phyloP scores from a whole-genome alignment of 2,797 vertebrate species.

The Hippoglossus hippoglossus region DNA sequence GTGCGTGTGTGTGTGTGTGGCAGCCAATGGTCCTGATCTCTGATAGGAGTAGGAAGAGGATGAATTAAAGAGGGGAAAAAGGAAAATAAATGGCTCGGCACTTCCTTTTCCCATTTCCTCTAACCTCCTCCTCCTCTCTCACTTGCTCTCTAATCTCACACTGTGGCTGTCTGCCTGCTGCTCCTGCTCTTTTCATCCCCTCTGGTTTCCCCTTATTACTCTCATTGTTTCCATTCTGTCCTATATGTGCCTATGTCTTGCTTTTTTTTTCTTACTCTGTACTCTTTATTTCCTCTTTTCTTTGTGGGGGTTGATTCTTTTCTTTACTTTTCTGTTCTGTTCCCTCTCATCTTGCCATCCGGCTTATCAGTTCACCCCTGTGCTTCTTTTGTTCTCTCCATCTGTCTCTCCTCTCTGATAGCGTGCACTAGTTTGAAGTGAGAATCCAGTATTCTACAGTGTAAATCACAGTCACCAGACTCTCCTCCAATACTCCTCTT shows the following conservation, averaged over 20 bases:
- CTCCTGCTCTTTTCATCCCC: conserved; percentile 53
- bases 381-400: conserved; percentile 10
- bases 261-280: background rate
- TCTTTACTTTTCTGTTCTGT: background rate
- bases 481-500: conserved; percentile 7
- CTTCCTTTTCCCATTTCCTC: conserved; percentile 63
- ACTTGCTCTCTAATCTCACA: conserved; percentile 66
- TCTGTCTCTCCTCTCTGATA: conserved; percentile 16
- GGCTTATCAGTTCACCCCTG: background rate
- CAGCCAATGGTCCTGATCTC: conserved; percentile 56
- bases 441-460: conserved; percentile 10
- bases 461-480: conserved; percentile 26
- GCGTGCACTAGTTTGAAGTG: conserved; percentile 14
- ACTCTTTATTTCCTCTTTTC: conserved; percentile 2
- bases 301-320: conserved; percentile 4
- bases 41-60: conserved; percentile 57
- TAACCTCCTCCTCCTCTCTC: conserved; percentile 31
- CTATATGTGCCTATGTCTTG: conserved; percentile 13
- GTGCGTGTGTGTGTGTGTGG: conserved; percentile 25
- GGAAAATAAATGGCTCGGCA: conserved; percentile 60
- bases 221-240: conserved; percentile 45
- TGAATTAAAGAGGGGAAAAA: conserved; percentile 57
- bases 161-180: conserved; percentile 55
- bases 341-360: conserved; percentile 3
- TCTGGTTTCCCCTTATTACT: conserved; percentile 52